Conservation (phyloP, 2,888 invertebrate species). For the Noctua janthe region DNA sequence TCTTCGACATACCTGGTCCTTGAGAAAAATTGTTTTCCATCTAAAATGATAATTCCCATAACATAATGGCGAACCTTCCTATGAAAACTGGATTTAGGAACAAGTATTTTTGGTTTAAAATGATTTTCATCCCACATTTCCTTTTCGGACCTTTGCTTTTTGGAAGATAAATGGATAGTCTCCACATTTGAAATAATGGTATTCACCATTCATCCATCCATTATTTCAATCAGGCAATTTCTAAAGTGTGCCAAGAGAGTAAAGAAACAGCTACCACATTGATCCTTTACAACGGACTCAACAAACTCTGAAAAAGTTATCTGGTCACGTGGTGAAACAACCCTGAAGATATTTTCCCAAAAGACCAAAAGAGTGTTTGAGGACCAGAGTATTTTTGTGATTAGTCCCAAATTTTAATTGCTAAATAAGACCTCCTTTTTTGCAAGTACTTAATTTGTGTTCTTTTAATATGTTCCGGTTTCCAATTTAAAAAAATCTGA, state of each 20-base stretch:
- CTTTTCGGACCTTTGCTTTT: background rate
- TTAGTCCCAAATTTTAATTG: background rate
- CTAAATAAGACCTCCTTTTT: background rate
- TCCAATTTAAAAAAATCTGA: background rate
- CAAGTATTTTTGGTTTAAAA: background rate
- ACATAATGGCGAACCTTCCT: background rate
- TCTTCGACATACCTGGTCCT: no score
- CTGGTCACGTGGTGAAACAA: background rate
- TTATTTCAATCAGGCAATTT: background rate
- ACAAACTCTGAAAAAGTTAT: background rate
- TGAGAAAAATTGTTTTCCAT: no score
- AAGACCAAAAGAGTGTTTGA: background rate
- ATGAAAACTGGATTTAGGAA: background rate
- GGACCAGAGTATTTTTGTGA: no score
- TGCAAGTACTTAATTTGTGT: background rate
- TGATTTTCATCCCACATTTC: background rate
- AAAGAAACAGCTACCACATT: background rate
- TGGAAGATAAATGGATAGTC: background rate
- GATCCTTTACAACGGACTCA: background rate
- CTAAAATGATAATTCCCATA: background rate
- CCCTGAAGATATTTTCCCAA: background rate
- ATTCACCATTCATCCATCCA: no score
- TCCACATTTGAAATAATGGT: background rate
- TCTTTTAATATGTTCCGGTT: background rate
- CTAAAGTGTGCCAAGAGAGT: background rate